phyloP scores from a whole-genome alignment of 2,113 vertebrate species.

The Perca flavescens region DNA sequence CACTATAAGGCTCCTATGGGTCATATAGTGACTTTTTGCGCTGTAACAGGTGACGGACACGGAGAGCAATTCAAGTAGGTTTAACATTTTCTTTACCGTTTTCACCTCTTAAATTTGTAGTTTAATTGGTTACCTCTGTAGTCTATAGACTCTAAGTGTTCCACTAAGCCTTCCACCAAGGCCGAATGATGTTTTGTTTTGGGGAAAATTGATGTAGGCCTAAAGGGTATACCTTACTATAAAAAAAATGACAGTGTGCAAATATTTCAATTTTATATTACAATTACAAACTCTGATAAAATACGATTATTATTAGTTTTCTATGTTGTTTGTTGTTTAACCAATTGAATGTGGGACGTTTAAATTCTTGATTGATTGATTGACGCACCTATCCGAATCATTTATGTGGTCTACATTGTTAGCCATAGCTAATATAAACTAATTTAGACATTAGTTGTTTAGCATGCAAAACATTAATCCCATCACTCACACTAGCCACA shows the following conservation, averaged over 20 bases:
- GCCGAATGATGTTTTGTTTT: neutral
- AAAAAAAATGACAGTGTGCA: neutral
- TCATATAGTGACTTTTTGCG: neutral
- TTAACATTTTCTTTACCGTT: neutral
- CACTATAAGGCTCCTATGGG: neutral
- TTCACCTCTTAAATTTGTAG: neutral
- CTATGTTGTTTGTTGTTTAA: neutral
- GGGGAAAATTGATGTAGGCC: neutral
- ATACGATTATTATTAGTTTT: neutral
- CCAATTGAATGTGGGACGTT: neutral
- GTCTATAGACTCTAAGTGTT: neutral
- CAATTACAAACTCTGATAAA: neutral
- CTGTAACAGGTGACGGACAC: slow-evolving; percentile 65
- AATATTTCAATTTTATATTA: neutral
- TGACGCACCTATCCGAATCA: neutral
- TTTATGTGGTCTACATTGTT: neutral
- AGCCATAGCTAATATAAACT: neutral
- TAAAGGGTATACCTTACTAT: neutral
- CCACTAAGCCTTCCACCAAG: neutral
- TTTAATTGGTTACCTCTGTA: neutral
- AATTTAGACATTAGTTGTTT: neutral
- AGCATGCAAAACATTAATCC: neutral
- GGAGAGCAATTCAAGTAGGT: slow-evolving; percentile 61
- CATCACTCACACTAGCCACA: neutral
- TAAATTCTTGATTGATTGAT: neutral